Conservation (phyloP, 1,140 invertebrate species). For the Drosophila equinoxialis region DNA sequence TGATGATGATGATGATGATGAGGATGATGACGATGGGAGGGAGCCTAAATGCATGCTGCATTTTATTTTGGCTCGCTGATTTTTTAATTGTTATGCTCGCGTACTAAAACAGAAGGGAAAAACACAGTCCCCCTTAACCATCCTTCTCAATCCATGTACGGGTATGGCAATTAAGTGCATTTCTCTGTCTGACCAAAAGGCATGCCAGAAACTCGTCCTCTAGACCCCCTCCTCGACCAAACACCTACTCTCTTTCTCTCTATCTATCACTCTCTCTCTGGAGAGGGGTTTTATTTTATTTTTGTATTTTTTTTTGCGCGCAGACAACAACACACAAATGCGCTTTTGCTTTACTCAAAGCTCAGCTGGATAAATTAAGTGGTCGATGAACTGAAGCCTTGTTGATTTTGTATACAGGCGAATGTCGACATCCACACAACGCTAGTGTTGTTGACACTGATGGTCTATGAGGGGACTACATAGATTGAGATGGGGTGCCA, state of each 20-base stretch:
- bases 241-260: not conserved
- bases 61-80: constrained; percentile 58
- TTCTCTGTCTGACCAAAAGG: constrained; percentile 80
- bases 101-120: not conserved
- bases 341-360: constrained; percentile 77
- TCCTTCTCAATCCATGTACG: constrained; percentile 35
- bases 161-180: constrained; percentile 77
- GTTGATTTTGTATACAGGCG: constrained; percentile 75
- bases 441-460: constrained; percentile 70
- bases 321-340: constrained; percentile 66
- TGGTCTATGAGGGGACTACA: constrained; percentile 41
- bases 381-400: constrained; percentile 82
- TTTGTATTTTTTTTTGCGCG: constrained; percentile 17
- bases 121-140: not conserved
- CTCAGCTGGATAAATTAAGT: constrained; percentile 82
- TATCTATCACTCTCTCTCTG: not conserved
- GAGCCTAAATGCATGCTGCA: constrained; percentile 49
- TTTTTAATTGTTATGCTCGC: constrained; percentile 57
- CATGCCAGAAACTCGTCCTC: constrained; percentile 42
- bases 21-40: not conserved
- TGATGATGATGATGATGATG: not conserved
- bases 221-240: not conserved
- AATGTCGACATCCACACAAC: constrained; percentile 18
- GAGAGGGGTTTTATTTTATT: not conserved
- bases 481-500: not conserved